Evolutionary conservation across 2,888 invertebrate genomes (phyloP).

Genomic region (Kryphioiulus occultus): DNA sequence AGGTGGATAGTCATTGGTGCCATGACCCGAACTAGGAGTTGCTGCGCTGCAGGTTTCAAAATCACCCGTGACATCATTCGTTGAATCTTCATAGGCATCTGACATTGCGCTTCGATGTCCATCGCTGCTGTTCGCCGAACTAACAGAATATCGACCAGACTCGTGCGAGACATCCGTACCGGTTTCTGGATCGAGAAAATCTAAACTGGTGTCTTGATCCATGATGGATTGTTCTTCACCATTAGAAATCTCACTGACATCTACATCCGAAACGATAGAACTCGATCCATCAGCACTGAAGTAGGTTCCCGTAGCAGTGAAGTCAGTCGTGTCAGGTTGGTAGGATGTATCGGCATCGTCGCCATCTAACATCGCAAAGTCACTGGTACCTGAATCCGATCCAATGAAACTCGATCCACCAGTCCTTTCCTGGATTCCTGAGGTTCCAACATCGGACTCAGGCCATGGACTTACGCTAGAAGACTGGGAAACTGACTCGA

Average conservation of each 20-base stretch:
- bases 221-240: not conserved
- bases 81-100: not conserved
- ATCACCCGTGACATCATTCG: not conserved
- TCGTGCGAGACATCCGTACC: not conserved
- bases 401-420: no score
- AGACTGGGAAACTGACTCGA: not conserved
- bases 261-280: no score
- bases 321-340: no score
- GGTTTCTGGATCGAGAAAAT: not conserved
- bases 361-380: not conserved
- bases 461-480: not conserved
- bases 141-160: not conserved
- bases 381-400: not conserved
- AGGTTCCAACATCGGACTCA: not conserved
- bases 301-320: no score
- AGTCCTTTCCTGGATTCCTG: no score
- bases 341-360: not conserved
- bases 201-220: not conserved
- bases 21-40: not conserved
- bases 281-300: no score
- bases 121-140: not conserved
- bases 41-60: not conserved
- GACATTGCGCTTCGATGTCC: not conserved
- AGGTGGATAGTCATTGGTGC: not conserved
- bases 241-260: no score